phyloP scores from a whole-genome alignment of 2,113 vertebrate genomes.

The Hypomesus transpacificus region DNA sequence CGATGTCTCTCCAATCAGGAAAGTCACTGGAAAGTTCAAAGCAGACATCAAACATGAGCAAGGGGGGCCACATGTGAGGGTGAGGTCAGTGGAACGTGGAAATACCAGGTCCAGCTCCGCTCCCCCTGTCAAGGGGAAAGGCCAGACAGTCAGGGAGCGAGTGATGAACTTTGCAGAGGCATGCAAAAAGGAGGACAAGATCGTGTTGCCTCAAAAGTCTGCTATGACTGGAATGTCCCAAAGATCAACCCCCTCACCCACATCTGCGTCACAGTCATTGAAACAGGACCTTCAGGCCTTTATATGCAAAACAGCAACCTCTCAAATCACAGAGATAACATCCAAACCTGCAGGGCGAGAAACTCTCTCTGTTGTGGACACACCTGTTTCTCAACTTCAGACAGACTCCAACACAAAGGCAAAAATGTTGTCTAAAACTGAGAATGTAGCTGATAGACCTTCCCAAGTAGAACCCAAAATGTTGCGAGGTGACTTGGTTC shows the following conservation, averaged over 20 bases:
- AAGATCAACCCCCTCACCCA: conserved; percentile 13
- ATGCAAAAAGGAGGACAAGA: not conserved
- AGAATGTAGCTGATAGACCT: conserved; percentile 3
- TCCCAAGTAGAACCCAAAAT: conserved; percentile 4
- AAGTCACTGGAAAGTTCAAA: conserved; percentile 17
- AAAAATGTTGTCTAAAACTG: conserved; percentile 13
- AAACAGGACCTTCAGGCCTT: conserved; percentile 53
- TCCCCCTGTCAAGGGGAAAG: conserved; percentile 22
- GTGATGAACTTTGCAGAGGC: conserved; percentile 35
- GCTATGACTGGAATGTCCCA: conserved; percentile 35
- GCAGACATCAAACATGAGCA: not conserved
- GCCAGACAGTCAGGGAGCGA: conserved; percentile 49
- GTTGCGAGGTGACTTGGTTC: conserved; percentile 15
- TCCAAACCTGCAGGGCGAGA: conserved; percentile 47
- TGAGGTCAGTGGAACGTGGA: conserved; percentile 42
- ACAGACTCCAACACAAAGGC: conserved; percentile 27
- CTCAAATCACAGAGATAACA: conserved; percentile 26
- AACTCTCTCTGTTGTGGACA: conserved; percentile 5
- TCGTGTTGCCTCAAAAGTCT: conserved; percentile 18
- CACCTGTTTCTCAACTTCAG: conserved; percentile 11
- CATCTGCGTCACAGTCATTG: conserved; percentile 13
- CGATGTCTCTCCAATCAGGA: conserved; percentile 57
- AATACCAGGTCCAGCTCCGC: conserved; percentile 20
- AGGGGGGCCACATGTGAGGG: conserved; percentile 33
- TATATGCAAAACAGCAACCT: conserved; percentile 18